Percentiles rank a stretch among this genome's conserved stretches.
Evolutionary conservation across 2,888 invertebrate species (phyloP).

Genomic region (Bibio marci): DNA sequence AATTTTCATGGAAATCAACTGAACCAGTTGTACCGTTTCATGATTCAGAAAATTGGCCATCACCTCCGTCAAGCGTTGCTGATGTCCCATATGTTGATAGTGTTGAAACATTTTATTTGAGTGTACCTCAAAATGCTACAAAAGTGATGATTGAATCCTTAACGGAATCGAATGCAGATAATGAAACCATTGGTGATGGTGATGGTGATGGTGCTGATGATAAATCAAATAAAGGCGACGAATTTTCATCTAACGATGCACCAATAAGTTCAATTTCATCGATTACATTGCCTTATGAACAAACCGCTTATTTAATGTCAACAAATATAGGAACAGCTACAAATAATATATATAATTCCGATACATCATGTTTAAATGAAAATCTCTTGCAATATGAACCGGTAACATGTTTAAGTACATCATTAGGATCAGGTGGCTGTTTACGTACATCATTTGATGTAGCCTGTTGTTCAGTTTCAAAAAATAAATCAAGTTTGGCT

Average conservation of each 20-base stretch:
- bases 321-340: conserved; percentile 15
- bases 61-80: conserved; percentile 46
- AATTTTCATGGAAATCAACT: conserved; percentile 28
- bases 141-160: conserved; percentile 58
- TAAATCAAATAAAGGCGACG: conserved; percentile 8
- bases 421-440: conserved; percentile 24
- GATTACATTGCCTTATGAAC: conserved; percentile 16
- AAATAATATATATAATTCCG: not conserved
- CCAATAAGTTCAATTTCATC: not conserved
- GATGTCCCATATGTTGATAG: conserved; percentile 36
- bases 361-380: conserved; percentile 12
- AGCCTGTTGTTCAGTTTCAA: conserved; percentile 22
- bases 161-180: conserved; percentile 39
- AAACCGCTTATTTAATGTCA: conserved; percentile 26
- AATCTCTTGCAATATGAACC: conserved; percentile 16
- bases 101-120: conserved; percentile 64
- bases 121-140: conserved; percentile 58
- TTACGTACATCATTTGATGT: conserved; percentile 23
- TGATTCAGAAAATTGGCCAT: conserved; percentile 67
- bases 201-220: conserved; percentile 6
- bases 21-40: conserved; percentile 16
- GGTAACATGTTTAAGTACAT: conserved; percentile 24
- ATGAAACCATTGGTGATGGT: conserved; percentile 34
- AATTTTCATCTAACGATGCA: not conserved
- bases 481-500: conserved; percentile 6